These are phyloP conservation scores for Drosophila pallidifrons DNA, from an alignment of 1,140 invertebrate species.

Conservation along the genomic window DNA sequence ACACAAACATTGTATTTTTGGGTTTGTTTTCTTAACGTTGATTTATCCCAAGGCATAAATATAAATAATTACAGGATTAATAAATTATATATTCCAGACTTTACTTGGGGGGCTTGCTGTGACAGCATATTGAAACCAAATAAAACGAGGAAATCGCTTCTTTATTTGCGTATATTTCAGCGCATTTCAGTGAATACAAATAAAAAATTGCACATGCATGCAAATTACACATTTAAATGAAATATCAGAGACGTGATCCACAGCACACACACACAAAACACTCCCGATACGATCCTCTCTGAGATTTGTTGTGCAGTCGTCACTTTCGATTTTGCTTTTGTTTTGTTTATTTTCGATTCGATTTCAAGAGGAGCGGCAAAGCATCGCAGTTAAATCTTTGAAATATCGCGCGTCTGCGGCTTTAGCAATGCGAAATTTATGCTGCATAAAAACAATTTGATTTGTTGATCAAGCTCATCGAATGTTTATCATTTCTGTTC, in stretches of 20 bases:
- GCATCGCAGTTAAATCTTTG: conserved; percentile 34
- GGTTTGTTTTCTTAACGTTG: background rate
- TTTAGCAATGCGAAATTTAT: conserved; percentile 42
- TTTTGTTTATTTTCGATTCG: conserved; percentile 8
- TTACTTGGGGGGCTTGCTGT: conserved; percentile 4
- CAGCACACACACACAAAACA: conserved; percentile 12
- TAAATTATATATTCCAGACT: conserved; percentile 27
- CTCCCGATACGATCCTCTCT: conserved; percentile 15
- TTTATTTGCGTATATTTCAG: conserved; percentile 8
- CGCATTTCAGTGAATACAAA: conserved; percentile 36
- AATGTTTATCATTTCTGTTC: conserved; percentile 40
- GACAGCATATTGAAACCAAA: conserved; percentile 13
- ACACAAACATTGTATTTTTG: conserved; percentile 7
- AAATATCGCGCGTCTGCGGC: conserved; percentile 34
- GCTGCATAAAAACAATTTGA: conserved; percentile 47
- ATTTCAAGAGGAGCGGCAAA: conserved; percentile 16
- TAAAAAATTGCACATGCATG: conserved; percentile 67
- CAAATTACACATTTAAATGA: conserved; percentile 64
- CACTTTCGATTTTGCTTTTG: conserved; percentile 45
- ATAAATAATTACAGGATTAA: conserved; percentile 33
- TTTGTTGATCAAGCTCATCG: conserved; percentile 40
- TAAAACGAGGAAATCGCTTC: conserved; percentile 36
- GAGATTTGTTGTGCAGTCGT: conserved; percentile 30
- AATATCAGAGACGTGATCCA: conserved; percentile 55
- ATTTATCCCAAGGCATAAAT: conserved; percentile 7